Base-by-base conservation (phyloP, 2,888 invertebrate genomes). In the Ennomos erosarius region DNA sequence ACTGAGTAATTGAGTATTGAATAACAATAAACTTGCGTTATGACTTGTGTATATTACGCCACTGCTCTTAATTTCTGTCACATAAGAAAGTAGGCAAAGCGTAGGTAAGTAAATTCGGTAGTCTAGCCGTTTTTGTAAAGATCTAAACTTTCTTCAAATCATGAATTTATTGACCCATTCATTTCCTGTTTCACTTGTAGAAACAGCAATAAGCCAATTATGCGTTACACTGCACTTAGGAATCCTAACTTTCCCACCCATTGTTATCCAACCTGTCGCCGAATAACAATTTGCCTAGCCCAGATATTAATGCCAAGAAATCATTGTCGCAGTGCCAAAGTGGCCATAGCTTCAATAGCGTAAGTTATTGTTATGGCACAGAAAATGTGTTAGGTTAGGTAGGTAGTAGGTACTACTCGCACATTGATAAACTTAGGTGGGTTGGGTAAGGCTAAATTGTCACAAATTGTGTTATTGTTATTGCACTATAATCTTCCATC, bases 401-500 rank as follows among this genome's bases (percentile, higher is more conserved):
- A n/a, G n/a, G n/a, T n/a, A n/a, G n/a, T n/a, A 26, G 1, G 6
- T 26, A 59, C 40, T 58, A 40, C 11, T 33, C 42, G 33, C 54
- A 58, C 40, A 46, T 52, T 60, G 53, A 68, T 57, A 66, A 62
- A 68, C 62, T 59, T 64, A 55, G 58, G 64, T 67, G 60, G 53
- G n/a, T n/a, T n/a, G n/a, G n/a, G n/a, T n/a, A n/a, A n/a, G 44
- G 49, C 61, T 49, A 69, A 74, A 81, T 76, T 75, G 75, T 76
- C 80, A 79, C 79, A 82, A 79, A 80, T 79, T 71, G 69, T 62
- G 56, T n/a, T n/a, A n/a, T n/a, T n/a, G 66, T 62, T 61, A 55
- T 39, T 65, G 63, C 66, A 61, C 62, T 69, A n/a, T 65, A 16
- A 16, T 16, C 16, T 16, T 16, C 1, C 67, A 66, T 62, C 59